phyloP scores from a whole-genome alignment of 2,888 invertebrate genomes.

The Drosophila melanosoma region DNA sequence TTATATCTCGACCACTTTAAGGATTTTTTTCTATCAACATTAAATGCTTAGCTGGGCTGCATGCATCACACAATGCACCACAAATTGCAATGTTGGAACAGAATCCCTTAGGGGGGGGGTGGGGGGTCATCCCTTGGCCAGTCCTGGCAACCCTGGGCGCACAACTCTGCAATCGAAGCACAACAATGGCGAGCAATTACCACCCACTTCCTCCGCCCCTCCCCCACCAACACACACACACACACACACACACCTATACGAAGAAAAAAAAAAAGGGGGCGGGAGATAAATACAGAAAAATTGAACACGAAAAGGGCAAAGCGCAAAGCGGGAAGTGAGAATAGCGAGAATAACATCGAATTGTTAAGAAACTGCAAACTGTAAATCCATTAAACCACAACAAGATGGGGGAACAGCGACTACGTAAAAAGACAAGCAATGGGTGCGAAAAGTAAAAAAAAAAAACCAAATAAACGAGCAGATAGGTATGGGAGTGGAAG shows the following conservation, averaged over 20 bases:
- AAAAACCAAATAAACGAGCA: neutral
- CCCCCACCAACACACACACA: constrained; percentile 2
- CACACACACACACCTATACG: constrained; percentile 10
- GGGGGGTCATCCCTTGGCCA: constrained; percentile 45
- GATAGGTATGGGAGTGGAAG: neutral
- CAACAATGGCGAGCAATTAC: constrained; percentile 79
- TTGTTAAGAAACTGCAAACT: constrained; percentile 80
- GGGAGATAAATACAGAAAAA: constrained; percentile 33
- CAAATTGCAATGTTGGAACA: constrained; percentile 61
- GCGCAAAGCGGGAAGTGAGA: constrained; percentile 69
- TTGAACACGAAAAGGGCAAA: constrained; percentile 75
- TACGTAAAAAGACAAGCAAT: constrained; percentile 3
- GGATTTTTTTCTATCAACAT: constrained; percentile 10
- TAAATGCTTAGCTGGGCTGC: constrained; percentile 49
- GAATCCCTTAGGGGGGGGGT: constrained; percentile 2
- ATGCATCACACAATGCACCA: constrained; percentile 55
- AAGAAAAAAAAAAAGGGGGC: constrained; percentile 11
- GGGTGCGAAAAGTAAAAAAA: constrained; percentile 1
- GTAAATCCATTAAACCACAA: constrained; percentile 82
- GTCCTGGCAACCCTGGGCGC: constrained; percentile 27
- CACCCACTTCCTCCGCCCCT: neutral
- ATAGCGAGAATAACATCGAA: constrained; percentile 76
- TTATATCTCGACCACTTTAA: constrained; percentile 31
- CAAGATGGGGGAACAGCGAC: constrained; percentile 55
- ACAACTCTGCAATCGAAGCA: constrained; percentile 63